Evolutionary conservation across 2,113 vertebrate species (phyloP).

Genomic region (Smithornis capensis): DNA sequence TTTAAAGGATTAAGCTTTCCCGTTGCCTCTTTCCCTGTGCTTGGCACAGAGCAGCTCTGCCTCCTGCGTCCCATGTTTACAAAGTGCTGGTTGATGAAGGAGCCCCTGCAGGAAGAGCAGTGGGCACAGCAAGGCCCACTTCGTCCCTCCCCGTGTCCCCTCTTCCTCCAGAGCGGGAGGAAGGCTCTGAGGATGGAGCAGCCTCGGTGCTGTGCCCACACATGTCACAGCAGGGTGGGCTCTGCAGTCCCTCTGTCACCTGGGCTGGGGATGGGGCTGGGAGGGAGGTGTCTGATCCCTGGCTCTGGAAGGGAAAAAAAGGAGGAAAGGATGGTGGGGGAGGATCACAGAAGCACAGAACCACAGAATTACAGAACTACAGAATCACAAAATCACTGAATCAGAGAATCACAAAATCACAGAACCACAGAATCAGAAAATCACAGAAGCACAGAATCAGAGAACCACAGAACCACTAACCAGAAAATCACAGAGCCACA

Average conservation of each 20-base stretch:
- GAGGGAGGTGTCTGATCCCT: not conserved
- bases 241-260: not conserved
- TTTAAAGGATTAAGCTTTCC: not conserved
- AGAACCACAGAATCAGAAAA: no score
- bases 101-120: not conserved
- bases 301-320: not conserved
- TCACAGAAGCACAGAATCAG: no score
- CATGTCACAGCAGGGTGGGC: not conserved
- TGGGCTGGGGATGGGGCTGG: not conserved
- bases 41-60: not conserved
- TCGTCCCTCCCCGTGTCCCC: not conserved
- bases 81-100: not conserved
- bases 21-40: not conserved
- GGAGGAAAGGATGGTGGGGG: not conserved
- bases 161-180: fast-evolving
- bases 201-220: not conserved
- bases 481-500: no score
- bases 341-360: not conserved
- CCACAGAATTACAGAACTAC: no score
- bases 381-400: no score
- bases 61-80: not conserved
- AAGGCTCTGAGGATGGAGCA: not conserved
- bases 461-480: no score
- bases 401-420: no score
- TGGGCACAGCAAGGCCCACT: not conserved